A percentile compares a stretch with the other conserved stretches of the same genome.
Conservation (phyloP, 37 sponge, comb jelly and placozoan genomes). For the Eunapius fragilis region DNA sequence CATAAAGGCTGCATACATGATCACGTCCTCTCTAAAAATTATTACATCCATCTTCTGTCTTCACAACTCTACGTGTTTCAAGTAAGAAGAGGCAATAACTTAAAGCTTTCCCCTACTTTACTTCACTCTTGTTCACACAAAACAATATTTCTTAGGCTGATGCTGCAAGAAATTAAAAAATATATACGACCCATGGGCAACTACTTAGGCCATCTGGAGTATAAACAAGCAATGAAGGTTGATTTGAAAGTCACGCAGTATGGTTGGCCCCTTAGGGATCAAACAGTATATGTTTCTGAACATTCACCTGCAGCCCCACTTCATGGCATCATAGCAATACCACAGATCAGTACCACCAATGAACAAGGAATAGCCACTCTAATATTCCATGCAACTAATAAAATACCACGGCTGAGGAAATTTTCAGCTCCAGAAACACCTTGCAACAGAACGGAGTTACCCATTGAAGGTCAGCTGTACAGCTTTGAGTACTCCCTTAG, state of each 20-base stretch:
- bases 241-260: not conserved
- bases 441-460: not conserved
- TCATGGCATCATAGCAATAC: not conserved
- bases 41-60: not conserved
- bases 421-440: not conserved
- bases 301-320: no score
- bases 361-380: not conserved
- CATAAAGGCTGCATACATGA: not conserved
- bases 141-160: not conserved
- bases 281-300: not conserved
- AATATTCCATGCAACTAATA: not conserved
- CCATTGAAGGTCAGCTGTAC: conserved; percentile 16
- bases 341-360: not conserved
- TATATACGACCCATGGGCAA: conserved; percentile 18
- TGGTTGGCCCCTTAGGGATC: not conserved
- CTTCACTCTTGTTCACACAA: not conserved
- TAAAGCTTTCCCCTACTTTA: not conserved
- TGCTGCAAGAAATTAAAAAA: conserved; percentile 4
- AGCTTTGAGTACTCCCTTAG: conserved; percentile 3
- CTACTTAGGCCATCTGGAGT: not conserved
- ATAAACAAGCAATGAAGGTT: not conserved
- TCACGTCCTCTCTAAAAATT: not conserved
- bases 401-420: not conserved
- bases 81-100: not conserved
- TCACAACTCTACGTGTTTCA: not conserved